Conservation (phyloP, 2,113 vertebrate species). For the Pachypanchax playfairii region DNA sequence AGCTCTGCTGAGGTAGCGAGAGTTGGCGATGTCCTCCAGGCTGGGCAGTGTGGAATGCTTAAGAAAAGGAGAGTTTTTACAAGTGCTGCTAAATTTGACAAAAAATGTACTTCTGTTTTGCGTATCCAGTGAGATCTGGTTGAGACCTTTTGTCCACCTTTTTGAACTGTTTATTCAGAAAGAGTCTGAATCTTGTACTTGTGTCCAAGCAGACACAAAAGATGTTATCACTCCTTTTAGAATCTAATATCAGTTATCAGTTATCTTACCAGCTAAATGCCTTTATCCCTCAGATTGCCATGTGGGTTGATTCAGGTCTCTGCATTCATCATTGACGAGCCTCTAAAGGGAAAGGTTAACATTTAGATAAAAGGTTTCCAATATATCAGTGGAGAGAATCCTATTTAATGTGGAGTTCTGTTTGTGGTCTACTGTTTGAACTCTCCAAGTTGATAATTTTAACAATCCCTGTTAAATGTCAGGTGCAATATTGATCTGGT, state of each 20-base stretch:
- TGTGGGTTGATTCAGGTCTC: conserved; percentile 24
- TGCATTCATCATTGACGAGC: conserved; percentile 32
- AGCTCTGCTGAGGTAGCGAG: no score
- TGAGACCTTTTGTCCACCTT: background rate
- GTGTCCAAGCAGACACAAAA: conserved; percentile 1
- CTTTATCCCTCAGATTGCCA: conserved; percentile 10
- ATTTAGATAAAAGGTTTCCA: conserved; percentile 38
- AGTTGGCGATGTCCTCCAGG: no score
- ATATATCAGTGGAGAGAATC: conserved; percentile 36
- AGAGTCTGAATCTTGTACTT: background rate
- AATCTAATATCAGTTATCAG: conserved; percentile 21
- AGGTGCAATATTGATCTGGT: conserved; percentile 15
- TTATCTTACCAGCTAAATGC: conserved; percentile 11
- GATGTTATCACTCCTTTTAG: conserved; percentile 2
- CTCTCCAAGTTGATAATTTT: conserved; percentile 19
- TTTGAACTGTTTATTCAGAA: background rate
- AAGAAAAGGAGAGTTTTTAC: no score
- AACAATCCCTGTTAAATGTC: conserved; percentile 32
- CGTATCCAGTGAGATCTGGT: no score
- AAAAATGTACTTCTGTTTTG: no score
- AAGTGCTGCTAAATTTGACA: no score
- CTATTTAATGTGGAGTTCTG: conserved; percentile 7
- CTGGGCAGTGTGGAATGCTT: no score
- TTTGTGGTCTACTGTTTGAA: conserved; percentile 8
- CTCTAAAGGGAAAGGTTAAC: conserved; percentile 38